Evolutionary conservation across 2,797 vertebrate species (phyloP).

Genomic region (Sebastolobus alascanus): DNA sequence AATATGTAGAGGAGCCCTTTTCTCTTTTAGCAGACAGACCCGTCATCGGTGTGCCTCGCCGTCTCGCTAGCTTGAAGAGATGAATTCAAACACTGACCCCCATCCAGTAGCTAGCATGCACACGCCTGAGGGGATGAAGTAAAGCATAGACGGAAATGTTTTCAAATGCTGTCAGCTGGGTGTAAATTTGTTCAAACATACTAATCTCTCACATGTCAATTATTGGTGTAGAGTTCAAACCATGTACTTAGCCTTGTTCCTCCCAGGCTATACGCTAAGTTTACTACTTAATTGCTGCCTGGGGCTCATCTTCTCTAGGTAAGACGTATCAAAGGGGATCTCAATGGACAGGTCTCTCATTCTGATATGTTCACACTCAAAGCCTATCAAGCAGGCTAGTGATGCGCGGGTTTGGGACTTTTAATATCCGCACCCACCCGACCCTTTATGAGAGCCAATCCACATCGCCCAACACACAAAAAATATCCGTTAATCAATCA

Average conservation of each 20-base stretch:
- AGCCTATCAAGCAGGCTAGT: too few relatives aligned
- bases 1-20: constrained; percentile 78
- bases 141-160: constrained; percentile 36
- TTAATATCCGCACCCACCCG: too few relatives aligned
- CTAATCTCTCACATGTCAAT: constrained; percentile 55
- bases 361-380: too few relatives aligned
- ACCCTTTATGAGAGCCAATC: too few relatives aligned
- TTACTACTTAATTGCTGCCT: constrained; percentile 78
- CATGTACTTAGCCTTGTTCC: constrained; percentile 42
- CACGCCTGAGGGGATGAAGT: constrained; percentile 49
- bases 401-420: too few relatives aligned
- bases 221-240: constrained; percentile 55
- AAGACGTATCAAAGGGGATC: constrained; percentile 71
- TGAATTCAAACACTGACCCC: constrained; percentile 62
- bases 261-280: constrained; percentile 50
- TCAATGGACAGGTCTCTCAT: constrained; percentile 48
- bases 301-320: constrained; percentile 60
- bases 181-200: constrained; percentile 65
- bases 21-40: constrained; percentile 58
- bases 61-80: constrained; percentile 55
- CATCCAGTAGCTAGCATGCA: constrained; percentile 25
- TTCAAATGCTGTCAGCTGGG: constrained; percentile 59
- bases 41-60: constrained; percentile 35
- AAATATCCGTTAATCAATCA: too few relatives aligned
- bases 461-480: too few relatives aligned